A percentile compares a stretch with the other conserved stretches of the same genome.
These are phyloP conservation scores for Brachyopa scutellaris DNA, from an alignment of 2,888 invertebrate species.

Conservation along the genomic window DNA sequence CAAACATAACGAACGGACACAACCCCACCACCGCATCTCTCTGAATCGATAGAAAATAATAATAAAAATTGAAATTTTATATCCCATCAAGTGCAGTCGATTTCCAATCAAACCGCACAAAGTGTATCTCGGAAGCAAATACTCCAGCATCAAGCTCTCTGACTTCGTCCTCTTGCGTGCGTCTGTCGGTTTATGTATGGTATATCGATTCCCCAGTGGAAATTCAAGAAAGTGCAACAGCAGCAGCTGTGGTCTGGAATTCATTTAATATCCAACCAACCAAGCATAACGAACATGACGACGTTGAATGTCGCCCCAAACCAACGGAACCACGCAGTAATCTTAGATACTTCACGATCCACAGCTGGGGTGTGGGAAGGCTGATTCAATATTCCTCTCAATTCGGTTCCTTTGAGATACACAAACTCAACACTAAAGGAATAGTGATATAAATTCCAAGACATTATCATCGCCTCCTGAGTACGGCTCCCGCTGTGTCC, in stretches of 20 bases:
- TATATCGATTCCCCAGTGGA: constrained; percentile 11
- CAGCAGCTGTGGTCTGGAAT: constrained; percentile 19
- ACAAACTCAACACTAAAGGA: constrained; percentile 52
- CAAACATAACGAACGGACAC: too few species aligned
- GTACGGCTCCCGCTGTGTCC: neutral
- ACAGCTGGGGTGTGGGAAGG: constrained; percentile 6
- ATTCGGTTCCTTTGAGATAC: constrained; percentile 39
- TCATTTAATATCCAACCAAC: constrained; percentile 25
- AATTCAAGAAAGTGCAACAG: constrained; percentile 20
- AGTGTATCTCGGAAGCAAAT: constrained; percentile 10
- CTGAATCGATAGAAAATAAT: neutral
- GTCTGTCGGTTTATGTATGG: neutral
- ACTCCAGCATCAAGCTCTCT: neutral
- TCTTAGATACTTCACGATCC: constrained; percentile 49
- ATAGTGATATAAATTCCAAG: constrained; percentile 55
- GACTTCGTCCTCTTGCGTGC: neutral
- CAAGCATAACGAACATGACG: constrained; percentile 8
- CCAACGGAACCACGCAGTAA: constrained; percentile 35
- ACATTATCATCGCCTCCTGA: constrained; percentile 53
- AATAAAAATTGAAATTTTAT: constrained; percentile 39
- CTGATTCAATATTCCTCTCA: constrained; percentile 13
- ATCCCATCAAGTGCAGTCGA: constrained; percentile 33
- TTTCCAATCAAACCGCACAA: constrained; percentile 43
- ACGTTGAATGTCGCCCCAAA: constrained; percentile 9
- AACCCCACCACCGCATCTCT: neutral